A percentile compares a stretch with the other conserved stretches of the same genome.
These are phyloP conservation scores for Dunckerocampus dactyliophorus DNA, from an alignment of 2,113 vertebrate genomes.

Conservation along the genomic window DNA sequence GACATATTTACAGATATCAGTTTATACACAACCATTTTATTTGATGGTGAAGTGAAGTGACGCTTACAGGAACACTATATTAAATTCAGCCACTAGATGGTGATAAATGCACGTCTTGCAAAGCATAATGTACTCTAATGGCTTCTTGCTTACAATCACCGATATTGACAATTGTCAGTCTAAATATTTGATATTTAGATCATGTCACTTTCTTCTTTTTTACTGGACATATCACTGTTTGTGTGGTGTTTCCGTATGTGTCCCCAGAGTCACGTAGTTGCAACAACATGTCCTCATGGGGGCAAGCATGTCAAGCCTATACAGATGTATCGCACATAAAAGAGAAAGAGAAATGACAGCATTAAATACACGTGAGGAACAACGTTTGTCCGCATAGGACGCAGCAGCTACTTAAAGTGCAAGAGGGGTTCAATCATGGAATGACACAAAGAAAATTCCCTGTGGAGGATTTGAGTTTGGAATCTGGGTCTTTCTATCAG, in stretches of 20 bases:
- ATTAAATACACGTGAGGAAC: slow-evolving; percentile 39
- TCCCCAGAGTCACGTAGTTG: not conserved
- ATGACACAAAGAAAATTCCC: slow-evolving; percentile 22
- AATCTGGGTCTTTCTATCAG: slow-evolving; percentile 2
- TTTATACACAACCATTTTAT: not conserved
- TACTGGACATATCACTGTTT: too few species aligned
- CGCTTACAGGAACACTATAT: not conserved
- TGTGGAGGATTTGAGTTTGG: slow-evolving; percentile 8
- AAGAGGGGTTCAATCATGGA: slow-evolving; percentile 18
- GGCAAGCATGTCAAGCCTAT: too few species aligned
- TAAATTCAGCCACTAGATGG: slow-evolving; percentile 43
- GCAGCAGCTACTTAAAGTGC: not conserved
- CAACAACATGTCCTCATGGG: not conserved
- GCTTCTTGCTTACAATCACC: too few species aligned
- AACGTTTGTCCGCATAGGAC: slow-evolving; percentile 24
- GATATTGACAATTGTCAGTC: too few species aligned
- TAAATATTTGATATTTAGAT: too few species aligned
- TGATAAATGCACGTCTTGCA: slow-evolving; percentile 15
- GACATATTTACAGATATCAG: not conserved
- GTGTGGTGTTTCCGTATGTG: too few species aligned
- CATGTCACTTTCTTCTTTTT: too few species aligned
- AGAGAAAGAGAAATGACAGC: not conserved
- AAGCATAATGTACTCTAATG: too few species aligned
- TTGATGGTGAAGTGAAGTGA: not conserved
- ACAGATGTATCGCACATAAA: not conserved